phyloP scores from a whole-genome alignment of 2,888 invertebrate genomes.

The Scaeva pyrastri region DNA sequence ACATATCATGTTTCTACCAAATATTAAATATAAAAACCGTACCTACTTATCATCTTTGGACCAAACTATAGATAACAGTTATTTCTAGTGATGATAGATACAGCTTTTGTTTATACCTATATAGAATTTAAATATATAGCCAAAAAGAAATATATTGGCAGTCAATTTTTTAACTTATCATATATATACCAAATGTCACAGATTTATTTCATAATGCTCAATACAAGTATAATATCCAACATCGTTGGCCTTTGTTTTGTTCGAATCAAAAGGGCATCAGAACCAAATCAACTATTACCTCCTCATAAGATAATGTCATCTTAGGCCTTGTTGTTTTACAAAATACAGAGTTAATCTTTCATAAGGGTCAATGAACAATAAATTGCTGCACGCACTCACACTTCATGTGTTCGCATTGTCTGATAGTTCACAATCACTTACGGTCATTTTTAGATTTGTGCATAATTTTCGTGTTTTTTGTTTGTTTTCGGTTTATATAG shows the following conservation, averaged over 20 bases:
- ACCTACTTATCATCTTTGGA: no score
- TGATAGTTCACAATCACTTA: conserved; percentile 10
- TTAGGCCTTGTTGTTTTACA: background rate
- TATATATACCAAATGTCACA: no score
- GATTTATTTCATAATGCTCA: no score
- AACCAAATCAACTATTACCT: conserved; percentile 5
- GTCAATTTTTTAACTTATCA: no score
- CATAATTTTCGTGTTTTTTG: conserved; percentile 49
- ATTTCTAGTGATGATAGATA: no score
- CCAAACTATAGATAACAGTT: no score
- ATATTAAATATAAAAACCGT: no score
- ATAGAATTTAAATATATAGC: no score
- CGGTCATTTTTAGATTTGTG: conserved; percentile 45
- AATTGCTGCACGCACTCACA: conserved; percentile 60
- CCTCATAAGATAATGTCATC: background rate
- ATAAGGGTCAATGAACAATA: conserved; percentile 63
- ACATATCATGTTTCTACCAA: no score
- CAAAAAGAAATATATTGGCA: no score
- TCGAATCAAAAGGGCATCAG: background rate
- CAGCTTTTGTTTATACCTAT: no score
- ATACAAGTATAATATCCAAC: no score
- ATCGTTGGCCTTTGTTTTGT: background rate
- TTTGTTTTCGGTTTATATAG: conserved; percentile 16
- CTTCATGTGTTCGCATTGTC: conserved; percentile 26
- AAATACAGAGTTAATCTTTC: background rate